Base-by-base conservation (phyloP, 2,113 vertebrate species). In the Eudyptes chrysolophus region DNA sequence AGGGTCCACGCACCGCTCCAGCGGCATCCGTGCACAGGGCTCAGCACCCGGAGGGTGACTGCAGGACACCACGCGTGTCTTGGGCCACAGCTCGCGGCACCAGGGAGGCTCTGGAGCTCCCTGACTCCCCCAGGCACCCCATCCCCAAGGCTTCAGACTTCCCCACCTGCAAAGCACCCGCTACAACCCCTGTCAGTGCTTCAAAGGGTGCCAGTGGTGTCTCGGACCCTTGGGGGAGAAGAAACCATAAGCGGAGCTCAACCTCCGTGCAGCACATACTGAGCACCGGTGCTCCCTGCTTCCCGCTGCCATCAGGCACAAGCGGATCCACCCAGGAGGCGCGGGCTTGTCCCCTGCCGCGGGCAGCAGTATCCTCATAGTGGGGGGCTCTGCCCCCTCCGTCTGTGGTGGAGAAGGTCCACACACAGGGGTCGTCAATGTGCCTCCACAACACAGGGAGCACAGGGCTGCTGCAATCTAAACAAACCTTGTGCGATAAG, bases 341-440 rank as follows among this genome's bases (percentile, higher is more conserved):
- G 0, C 38, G 20, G 62, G 9, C 1, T 10, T 11, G 16, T 55
- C 65, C 65, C 48, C 8, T 4, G 1, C 19, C 4, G 0, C 1
- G 24, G 49, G 29, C 25, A 52, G 62, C 64, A 12, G 16, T 6
- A 6, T 27, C 10, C 2, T 22, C 29, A 6, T 3, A 62, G 57
- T 0, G 11, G 57, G 58, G 62, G 19, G 30, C 13, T 64, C 15
- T 64, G 71, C 32, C 6, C 51, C 14, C 32, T 8, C 2, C 4
- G 8, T 26, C 74, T 46, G 30, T 2, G 40, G 48, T 16, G 72
- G 54, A 27, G 78, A 69, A 13, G 16, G 13, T 40, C 34, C 34
- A 48, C 24, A 16, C 18, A 1, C 0, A 3, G 18, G 52, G 49
- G 16, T 42, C 54, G 38, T n/a, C 74, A 18, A 2, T 0, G 19